These are phyloP conservation scores for Apogon talboti DNA, from an alignment of 2,797 vertebrate genomes.

Conservation along the genomic window DNA sequence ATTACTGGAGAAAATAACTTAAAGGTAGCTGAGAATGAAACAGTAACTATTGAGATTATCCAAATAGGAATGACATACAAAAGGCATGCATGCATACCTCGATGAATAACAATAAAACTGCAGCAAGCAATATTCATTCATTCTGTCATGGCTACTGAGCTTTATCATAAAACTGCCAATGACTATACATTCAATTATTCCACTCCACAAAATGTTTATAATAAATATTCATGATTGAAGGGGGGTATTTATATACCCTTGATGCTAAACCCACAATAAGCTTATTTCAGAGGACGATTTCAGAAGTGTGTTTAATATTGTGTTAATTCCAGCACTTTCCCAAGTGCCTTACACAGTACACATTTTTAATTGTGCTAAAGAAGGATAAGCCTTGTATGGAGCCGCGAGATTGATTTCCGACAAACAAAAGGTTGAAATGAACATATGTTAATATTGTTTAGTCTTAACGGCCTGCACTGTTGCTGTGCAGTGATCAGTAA, in stretches of 20 bases:
- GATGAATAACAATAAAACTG: neutral
- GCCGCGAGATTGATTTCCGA: conserved; percentile 10
- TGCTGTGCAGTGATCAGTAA: conserved; percentile 20
- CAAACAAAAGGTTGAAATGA: conserved; percentile 1
- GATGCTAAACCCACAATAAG: conserved; percentile 35
- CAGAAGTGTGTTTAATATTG: conserved; percentile 18
- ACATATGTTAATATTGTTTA: conserved; percentile 23
- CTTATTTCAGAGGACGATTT: conserved; percentile 22
- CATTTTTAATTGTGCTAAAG: conserved; percentile 16
- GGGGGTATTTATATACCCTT: conserved; percentile 34
- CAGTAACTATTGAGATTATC: neutral
- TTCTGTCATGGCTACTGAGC: conserved; percentile 19
- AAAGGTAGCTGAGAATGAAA: neutral
- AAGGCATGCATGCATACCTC: conserved; percentile 3
- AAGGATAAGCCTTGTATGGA: conserved; percentile 6
- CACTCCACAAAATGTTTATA: conserved; percentile 29
- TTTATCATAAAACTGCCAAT: conserved; percentile 18
- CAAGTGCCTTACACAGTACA: neutral
- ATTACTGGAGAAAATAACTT: neutral
- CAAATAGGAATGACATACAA: neutral
- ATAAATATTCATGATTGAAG: conserved; percentile 29
- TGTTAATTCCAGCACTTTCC: conserved; percentile 10
- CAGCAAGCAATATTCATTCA: conserved; percentile 1
- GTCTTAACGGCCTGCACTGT: neutral
- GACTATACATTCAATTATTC: conserved; percentile 45